Evolutionary conservation across 2,888 invertebrate species (phyloP).

Genomic region (Nephrotoma guestfalica): DNA sequence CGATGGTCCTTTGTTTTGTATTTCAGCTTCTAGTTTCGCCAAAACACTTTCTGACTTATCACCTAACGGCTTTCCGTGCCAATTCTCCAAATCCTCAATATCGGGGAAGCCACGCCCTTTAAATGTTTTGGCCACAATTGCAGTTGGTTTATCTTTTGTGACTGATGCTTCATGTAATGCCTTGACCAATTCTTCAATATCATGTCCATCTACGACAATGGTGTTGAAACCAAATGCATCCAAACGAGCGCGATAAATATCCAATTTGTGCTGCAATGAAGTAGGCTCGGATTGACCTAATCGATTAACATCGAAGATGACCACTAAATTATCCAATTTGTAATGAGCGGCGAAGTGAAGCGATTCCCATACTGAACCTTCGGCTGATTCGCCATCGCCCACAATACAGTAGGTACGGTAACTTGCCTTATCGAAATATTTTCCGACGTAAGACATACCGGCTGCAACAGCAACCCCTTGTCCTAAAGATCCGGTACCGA

Average conservation of each 20-base stretch:
- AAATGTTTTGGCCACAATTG: conserved; percentile 87
- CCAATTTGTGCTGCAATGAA: conserved; percentile 80
- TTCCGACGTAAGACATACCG: conserved; percentile 96
- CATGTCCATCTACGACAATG: conserved; percentile 91
- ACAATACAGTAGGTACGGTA: conserved; percentile 84
- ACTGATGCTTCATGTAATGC: conserved; percentile 68
- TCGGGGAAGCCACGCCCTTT: conserved; percentile 57
- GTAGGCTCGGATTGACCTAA: conserved; percentile 96
- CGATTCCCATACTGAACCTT: conserved; percentile 97
- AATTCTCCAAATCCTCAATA: conserved; percentile 87
- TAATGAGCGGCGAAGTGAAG: conserved; percentile 89
- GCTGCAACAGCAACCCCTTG: conserved; percentile 92
- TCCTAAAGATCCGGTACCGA: conserved; percentile 96
- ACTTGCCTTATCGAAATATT: conserved; percentile 54
- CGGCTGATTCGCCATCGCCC: conserved; percentile 97
- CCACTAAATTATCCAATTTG: conserved; percentile 90
- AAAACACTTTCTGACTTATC: conserved; percentile 57
- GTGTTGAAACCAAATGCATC: conserved; percentile 88
- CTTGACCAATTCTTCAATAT: conserved; percentile 79
- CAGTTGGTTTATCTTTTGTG: conserved; percentile 74
- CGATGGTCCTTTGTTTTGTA: conserved; percentile 51
- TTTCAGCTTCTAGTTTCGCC: conserved; percentile 46
- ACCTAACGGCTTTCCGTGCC: conserved; percentile 97
- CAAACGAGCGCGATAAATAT: conserved; percentile 62
- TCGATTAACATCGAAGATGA: conserved; percentile 93